Conservation (phyloP, 2,797 vertebrate species). For the Alfaro cultratus region DNA sequence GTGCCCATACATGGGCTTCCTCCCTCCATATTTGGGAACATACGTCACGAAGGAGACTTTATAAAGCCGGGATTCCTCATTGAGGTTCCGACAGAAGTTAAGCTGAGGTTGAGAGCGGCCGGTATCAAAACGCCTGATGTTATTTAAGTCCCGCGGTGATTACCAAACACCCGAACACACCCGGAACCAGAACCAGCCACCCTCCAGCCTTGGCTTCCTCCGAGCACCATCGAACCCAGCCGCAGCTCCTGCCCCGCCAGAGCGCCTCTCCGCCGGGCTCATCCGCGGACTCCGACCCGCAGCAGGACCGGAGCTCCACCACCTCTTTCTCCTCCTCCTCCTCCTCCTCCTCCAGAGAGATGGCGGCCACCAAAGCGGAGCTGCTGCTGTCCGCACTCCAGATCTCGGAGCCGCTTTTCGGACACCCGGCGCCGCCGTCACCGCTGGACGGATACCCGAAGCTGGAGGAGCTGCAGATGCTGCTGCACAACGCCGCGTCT, state of each 20-base stretch:
- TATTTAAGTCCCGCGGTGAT: slow-evolving; percentile 27
- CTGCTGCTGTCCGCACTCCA: slow-evolving; percentile 90
- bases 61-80: slow-evolving; percentile 80
- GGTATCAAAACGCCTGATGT: slow-evolving; percentile 21
- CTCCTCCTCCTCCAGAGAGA: slow-evolving; percentile 54
- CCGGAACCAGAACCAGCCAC: slow-evolving; percentile 15
- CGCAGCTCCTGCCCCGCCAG: slow-evolving; percentile 31
- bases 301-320: slow-evolving; percentile 2
- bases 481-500: slow-evolving; percentile 81
- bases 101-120: slow-evolving; percentile 45
- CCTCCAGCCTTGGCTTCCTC: slow-evolving; percentile 58
- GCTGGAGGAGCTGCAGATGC: slow-evolving; percentile 92
- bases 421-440: slow-evolving; percentile 83
- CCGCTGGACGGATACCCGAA: slow-evolving; percentile 91
- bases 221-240: slow-evolving; percentile 34
- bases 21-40: slow-evolving; percentile 88
- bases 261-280: slow-evolving; percentile 28
- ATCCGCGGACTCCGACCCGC: slow-evolving; percentile 22
- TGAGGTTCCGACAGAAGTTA: slow-evolving; percentile 57
- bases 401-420: slow-evolving; percentile 86
- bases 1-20: slow-evolving; percentile 94
- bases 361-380: slow-evolving; percentile 93
- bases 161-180: neutral
- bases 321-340: neutral
- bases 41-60: slow-evolving; percentile 90